Evolutionary conservation across 1,140 invertebrate genomes (phyloP).

Genomic region (Drosophila miranda): DNA sequence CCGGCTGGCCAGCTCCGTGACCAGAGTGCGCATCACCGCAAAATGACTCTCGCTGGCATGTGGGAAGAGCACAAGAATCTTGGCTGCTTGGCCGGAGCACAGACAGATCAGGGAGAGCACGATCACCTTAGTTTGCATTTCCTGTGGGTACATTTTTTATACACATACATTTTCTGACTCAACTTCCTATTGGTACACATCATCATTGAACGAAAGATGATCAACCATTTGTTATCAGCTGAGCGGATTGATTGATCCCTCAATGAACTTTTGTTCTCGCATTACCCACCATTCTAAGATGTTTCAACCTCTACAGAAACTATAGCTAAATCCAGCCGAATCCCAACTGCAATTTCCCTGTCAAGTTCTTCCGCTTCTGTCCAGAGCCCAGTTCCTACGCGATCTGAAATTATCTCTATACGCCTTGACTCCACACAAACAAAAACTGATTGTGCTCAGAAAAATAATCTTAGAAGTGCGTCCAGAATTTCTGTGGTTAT

Average conservation of each 20-base stretch:
- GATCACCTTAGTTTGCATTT: background rate
- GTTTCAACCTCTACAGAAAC: background rate
- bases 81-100: constrained; percentile 35
- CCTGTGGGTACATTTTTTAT: background rate
- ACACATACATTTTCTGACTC: background rate
- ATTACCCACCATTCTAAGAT: constrained; percentile 31
- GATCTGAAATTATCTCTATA: constrained; percentile 30
- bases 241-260: background rate
- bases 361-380: constrained; percentile 19
- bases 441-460: constrained; percentile 52
- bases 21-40: constrained; percentile 71
- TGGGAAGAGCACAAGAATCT: constrained; percentile 66
- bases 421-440: constrained; percentile 23
- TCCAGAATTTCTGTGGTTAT: constrained; percentile 64
- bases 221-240: constrained; percentile 22
- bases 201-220: constrained; percentile 13
- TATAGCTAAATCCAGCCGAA: constrained; percentile 2
- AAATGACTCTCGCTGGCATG: constrained; percentile 81
- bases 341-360: constrained; percentile 14
- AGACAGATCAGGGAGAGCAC: constrained; percentile 1
- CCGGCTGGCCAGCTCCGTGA: constrained; percentile 67
- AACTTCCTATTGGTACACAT: constrained; percentile 26
- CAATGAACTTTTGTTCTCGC: constrained; percentile 2
- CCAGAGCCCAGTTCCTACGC: constrained; percentile 6
- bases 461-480: constrained; percentile 67